Base-by-base conservation (phyloP, 2,113 vertebrate species). In the Propithecus coquereli region DNA sequence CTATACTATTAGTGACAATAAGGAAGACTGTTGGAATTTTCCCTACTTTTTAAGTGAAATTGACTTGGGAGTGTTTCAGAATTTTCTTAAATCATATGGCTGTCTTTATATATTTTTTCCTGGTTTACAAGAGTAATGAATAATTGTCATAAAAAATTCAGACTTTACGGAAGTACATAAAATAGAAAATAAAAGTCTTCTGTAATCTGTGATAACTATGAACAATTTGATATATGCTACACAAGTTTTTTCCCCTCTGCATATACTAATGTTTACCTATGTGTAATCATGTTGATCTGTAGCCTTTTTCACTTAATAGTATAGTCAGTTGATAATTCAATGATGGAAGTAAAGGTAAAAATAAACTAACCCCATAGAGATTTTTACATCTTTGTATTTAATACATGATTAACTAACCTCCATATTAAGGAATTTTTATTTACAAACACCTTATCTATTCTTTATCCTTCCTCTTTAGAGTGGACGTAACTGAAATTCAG, bases 401-500 rank as follows among this genome's bases (percentile, higher is more conserved):
- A 61, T 43, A 43, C 17, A n/a, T 70, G 50, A 79, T 83, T 92
- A 83, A 92, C 10, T 85, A 74, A 93, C 5, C 65, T 96, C 32
- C 30, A 27, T 27, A 54, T 87, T 87, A 0, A 54, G 34, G n/a
- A 40, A 74, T 57, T 83, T 92, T 92, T 37, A 34, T 83, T 96
- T 89, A 77, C 30, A 77, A 73, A 68, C 17, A 43, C 18, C 22
- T 73, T 70, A 73, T 32, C 17, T 68, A 27, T 76, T 84, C 23
- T 93, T 71, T 94, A 6, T 79, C 8, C 73, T 90, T 87, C 65
- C 57, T 97, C 30, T 98, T 65, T 74, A 99, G 99, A 98, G 96
- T 99, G 84, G 99, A 99, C 94, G 99, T 99, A 91, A 99, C 99
- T n/a, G 99, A 99, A 98, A 99, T 99, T 97, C 99, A 99, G 98